These are phyloP conservation scores for Ctenochaetus hawaiiensis DNA, from an alignment of 2,797 vertebrate genomes.

Conservation along the genomic window DNA sequence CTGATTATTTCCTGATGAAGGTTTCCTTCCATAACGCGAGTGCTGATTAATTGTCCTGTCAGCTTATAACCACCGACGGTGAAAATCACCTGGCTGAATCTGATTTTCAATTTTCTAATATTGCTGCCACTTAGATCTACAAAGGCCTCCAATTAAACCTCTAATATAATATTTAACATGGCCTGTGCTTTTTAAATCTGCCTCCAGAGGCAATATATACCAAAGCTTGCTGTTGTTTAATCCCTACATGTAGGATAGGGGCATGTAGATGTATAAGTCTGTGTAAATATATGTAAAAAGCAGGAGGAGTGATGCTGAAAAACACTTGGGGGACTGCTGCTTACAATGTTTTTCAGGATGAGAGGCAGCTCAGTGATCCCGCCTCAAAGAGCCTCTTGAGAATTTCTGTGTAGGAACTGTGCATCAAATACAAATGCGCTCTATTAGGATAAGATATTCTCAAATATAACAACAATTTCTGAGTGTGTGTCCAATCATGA, in stretches of 20 bases:
- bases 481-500: constrained; percentile 45
- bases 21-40: constrained; percentile 59
- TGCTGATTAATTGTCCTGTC: constrained; percentile 70
- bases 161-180: constrained; percentile 32
- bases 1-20: constrained; percentile 74
- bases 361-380: constrained; percentile 47
- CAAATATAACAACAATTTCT: too few relatives aligned
- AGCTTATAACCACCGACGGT: constrained; percentile 56
- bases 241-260: constrained; percentile 28
- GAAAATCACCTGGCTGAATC: constrained; percentile 61
- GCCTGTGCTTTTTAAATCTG: constrained; percentile 31
- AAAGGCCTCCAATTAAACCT: constrained; percentile 59
- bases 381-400: constrained; percentile 63
- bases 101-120: constrained; percentile 66
- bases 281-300: constrained; percentile 63
- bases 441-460: too few relatives aligned
- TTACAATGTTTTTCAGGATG: constrained; percentile 49
- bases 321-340: constrained; percentile 56
- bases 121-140: constrained; percentile 50
- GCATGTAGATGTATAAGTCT: constrained; percentile 30
- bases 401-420: constrained; percentile 52
- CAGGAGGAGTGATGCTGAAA: constrained; percentile 43
- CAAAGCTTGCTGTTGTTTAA: constrained; percentile 20
- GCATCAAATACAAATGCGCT: constrained; percentile 45
- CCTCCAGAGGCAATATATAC: constrained; percentile 33